phyloP scores from a whole-genome alignment of 2,113 vertebrate genomes.

The Hippopotamus amphibius region DNA sequence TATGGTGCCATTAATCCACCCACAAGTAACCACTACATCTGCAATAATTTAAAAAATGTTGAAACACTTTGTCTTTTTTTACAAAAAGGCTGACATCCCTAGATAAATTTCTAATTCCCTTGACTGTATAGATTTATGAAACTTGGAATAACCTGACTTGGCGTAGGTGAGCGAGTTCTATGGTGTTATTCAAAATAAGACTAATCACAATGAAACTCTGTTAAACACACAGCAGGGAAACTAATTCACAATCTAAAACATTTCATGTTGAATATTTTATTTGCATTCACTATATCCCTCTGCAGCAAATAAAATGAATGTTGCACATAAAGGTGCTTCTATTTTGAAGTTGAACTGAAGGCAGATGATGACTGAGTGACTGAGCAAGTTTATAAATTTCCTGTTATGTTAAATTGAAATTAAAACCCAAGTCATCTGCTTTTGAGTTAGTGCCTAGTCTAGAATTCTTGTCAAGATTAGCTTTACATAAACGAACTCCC shows the following conservation, averaged over 20 bases:
- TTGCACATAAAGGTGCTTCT: neutral
- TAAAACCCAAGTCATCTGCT: neutral
- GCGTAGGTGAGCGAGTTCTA: neutral
- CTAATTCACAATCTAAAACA: neutral
- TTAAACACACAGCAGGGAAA: neutral
- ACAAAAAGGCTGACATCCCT: neutral
- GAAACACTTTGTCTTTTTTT: neutral
- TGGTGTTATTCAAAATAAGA: neutral
- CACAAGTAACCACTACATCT: neutral
- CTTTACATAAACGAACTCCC: neutral
- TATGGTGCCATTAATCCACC: neutral
- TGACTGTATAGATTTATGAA: neutral
- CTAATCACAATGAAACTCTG: neutral
- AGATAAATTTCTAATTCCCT: conserved; percentile 1
- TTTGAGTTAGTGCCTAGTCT: neutral
- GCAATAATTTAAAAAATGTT: neutral
- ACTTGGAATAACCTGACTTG: neutral
- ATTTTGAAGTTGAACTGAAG: conserved; percentile 27
- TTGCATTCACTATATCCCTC: neutral
- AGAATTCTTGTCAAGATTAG: conserved; percentile 30
- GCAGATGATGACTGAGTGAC: neutral
- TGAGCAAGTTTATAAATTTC: neutral
- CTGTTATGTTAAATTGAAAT: conserved; percentile 29
- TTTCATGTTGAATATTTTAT: neutral
- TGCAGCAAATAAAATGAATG: neutral